phyloP scores from a whole-genome alignment of 1,140 invertebrate species.

The Polyergus mexicanus region DNA sequence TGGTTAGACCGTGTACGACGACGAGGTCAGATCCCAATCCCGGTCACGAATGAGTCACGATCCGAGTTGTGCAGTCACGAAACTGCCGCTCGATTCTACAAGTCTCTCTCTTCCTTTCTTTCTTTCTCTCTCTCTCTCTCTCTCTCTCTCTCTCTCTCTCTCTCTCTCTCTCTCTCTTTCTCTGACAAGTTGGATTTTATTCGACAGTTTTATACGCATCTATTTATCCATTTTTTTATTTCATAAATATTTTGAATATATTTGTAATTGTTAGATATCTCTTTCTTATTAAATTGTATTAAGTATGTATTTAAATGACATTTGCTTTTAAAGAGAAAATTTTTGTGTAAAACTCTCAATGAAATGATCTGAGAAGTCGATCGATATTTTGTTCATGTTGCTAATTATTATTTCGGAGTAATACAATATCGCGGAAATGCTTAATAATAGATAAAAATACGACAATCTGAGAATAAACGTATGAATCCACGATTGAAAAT shows the following conservation, averaged over 20 bases:
- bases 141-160: conserved; percentile 7
- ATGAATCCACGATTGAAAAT: conserved; percentile 1
- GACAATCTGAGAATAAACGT: neutral
- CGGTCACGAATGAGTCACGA: conserved; percentile 75
- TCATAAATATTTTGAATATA: neutral
- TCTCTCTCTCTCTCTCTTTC: conserved; percentile 10
- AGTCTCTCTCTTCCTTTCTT: conserved; percentile 4
- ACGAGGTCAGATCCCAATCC: conserved; percentile 75
- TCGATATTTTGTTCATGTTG: neutral
- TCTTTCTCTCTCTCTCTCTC: conserved; percentile 22
- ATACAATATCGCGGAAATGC: neutral
- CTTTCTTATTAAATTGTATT: neutral
- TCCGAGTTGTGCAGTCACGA: conserved; percentile 69
- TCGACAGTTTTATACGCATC: neutral
- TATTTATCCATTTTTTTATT: neutral
- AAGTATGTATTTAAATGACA: neutral
- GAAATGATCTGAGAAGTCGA: neutral
- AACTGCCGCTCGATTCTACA: conserved; percentile 53
- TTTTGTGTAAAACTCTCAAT: neutral
- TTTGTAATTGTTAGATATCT: neutral
- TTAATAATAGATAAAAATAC: neutral
- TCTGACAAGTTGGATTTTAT: conserved; percentile 1
- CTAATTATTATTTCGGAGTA: neutral
- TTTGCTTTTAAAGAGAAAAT: neutral
- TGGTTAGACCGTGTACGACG: conserved; percentile 68